These are phyloP conservation scores for Lottia scabra DNA, from an alignment of 2,888 invertebrate species.

Conservation along the genomic window DNA sequence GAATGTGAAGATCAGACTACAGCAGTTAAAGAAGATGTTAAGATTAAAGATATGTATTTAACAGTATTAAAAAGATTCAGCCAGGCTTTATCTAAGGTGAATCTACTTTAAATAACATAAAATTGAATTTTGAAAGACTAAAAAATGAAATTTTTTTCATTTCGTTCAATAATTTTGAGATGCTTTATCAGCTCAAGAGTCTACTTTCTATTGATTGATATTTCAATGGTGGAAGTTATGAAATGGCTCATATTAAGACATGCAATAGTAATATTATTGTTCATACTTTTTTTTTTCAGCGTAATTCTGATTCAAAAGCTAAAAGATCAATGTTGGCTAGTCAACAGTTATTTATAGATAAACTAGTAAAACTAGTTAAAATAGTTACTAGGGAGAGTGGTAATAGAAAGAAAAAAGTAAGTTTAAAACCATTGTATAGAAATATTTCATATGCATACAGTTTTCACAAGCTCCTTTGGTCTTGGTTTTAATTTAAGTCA, in stretches of 20 bases:
- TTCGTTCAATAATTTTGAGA: too few relatives aligned
- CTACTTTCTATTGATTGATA: too few relatives aligned
- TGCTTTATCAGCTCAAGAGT: too few relatives aligned
- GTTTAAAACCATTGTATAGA: not conserved
- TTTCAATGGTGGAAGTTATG: too few relatives aligned
- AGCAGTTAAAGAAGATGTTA: conserved; percentile 75
- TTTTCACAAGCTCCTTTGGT: too few relatives aligned
- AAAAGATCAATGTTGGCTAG: conserved; percentile 82
- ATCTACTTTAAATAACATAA: not conserved
- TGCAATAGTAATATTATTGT: too few relatives aligned
- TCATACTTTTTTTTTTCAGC: conserved; percentile 48
- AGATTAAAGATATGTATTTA: conserved; percentile 86
- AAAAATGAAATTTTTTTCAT: too few relatives aligned
- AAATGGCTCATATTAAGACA: too few relatives aligned
- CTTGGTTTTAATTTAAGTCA: too few relatives aligned
- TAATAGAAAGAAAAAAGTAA: conserved; percentile 85
- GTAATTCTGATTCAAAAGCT: conserved; percentile 64
- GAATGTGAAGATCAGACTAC: conserved; percentile 87
- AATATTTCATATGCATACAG: too few relatives aligned
- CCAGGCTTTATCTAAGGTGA: conserved; percentile 31
- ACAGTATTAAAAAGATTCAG: conserved; percentile 89
- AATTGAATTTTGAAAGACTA: too few relatives aligned
- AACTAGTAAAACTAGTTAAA: conserved; percentile 88
- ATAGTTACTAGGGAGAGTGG: conserved; percentile 90
- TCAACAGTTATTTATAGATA: conserved; percentile 92